These are phyloP conservation scores for Anguilla obscura DNA, from an alignment of 2,797 vertebrate species.

Conservation along the genomic window DNA sequence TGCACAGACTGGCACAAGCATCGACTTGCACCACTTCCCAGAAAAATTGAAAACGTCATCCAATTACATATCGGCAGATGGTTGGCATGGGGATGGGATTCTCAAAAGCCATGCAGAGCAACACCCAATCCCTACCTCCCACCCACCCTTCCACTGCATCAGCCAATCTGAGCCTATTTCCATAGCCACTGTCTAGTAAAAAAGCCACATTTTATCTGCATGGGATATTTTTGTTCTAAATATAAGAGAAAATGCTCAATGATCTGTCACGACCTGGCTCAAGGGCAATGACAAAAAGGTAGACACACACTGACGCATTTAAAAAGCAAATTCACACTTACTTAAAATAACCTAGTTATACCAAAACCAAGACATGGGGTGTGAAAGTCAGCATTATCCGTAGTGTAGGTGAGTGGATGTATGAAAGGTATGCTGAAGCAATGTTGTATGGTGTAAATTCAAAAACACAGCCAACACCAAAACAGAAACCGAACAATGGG, in stretches of 20 bases:
- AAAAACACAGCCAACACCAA: too few relatives aligned
- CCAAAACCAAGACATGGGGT: too few relatives aligned
- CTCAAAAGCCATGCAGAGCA: neutral
- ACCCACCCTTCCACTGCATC: neutral
- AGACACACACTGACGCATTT: too few relatives aligned
- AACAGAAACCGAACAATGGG: too few relatives aligned
- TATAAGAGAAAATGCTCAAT: neutral
- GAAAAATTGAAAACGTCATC: conserved; percentile 52
- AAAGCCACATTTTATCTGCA: neutral
- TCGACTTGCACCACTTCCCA: conserved; percentile 52
- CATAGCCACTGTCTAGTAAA: neutral
- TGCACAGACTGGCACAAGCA: conserved; percentile 51
- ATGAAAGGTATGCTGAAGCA: too few relatives aligned
- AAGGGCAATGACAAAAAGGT: too few relatives aligned
- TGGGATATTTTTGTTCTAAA: neutral
- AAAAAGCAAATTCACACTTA: too few relatives aligned
- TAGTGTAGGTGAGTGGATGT: too few relatives aligned
- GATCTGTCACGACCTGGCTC: neutral
- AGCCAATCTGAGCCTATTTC: neutral
- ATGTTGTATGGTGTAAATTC: too few relatives aligned
- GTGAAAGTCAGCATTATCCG: too few relatives aligned
- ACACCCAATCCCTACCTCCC: neutral
- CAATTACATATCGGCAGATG: conserved; percentile 11
- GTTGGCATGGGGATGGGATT: conserved; percentile 1
- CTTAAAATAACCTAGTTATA: too few relatives aligned